These are phyloP conservation scores for Eupithecia abbreviata DNA, from an alignment of 2,888 invertebrate species.

Conservation along the genomic window DNA sequence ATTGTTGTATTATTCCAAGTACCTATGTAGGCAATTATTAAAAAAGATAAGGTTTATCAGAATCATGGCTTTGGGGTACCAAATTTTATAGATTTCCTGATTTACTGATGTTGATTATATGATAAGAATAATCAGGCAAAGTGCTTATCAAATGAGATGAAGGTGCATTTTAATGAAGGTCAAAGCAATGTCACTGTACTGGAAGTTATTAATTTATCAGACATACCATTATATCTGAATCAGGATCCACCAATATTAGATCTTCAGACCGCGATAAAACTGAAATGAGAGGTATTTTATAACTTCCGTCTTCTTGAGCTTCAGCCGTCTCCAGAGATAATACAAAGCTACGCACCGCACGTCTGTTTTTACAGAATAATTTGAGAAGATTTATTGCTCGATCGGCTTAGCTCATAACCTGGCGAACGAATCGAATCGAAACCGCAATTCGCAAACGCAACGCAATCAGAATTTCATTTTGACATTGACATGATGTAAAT, in stretches of 20 bases:
- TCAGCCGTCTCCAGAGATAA: slow-evolving; percentile 13
- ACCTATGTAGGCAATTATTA: not conserved
- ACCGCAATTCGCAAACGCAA: not conserved
- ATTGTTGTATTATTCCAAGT: not conserved
- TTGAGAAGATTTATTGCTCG: not conserved
- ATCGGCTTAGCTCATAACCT: not conserved
- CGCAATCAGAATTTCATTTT: not conserved
- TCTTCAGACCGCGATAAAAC: slow-evolving; percentile 9
- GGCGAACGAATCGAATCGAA: not conserved
- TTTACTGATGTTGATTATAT: not conserved
- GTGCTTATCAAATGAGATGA: not conserved
- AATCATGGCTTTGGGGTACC: not conserved
- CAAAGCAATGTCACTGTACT: slow-evolving; percentile 73
- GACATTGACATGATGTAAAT: not conserved
- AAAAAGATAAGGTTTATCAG: slow-evolving; percentile 5
- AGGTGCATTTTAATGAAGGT: slow-evolving; percentile 58
- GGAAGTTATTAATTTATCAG: slow-evolving; percentile 36
- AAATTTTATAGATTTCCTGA: slow-evolving; percentile 2
- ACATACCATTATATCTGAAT: slow-evolving; percentile 65
- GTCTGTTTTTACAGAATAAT: not conserved
- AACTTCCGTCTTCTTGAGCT: slow-evolving; percentile 14
- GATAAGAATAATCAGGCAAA: slow-evolving; percentile 1
- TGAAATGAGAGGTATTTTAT: slow-evolving; percentile 11
- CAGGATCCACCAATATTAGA: slow-evolving; percentile 21
- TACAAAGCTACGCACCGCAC: not conserved